Percentiles rank a stretch among this genome's conserved stretches.
phyloP scores from a whole-genome alignment of 2,888 invertebrate genomes.

The Thysanoteuthis rhombus region DNA sequence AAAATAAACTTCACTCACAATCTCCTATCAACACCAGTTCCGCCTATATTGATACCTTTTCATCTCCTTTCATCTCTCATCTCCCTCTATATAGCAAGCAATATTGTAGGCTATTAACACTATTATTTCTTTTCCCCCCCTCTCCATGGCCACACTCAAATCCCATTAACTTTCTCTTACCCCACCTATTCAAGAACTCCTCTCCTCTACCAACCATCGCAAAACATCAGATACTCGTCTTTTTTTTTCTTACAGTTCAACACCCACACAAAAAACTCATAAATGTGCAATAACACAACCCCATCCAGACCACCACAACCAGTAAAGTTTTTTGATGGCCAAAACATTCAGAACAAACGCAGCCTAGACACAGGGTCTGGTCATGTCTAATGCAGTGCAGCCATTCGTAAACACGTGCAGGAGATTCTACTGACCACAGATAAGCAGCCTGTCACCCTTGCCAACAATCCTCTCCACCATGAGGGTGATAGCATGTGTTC shows the following conservation, averaged over 20 bases:
- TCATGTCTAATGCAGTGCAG: not conserved
- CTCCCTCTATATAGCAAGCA: not conserved
- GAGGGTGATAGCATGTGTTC: conserved; percentile 12
- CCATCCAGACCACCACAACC: not conserved
- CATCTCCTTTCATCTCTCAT: not conserved
- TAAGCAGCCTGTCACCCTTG: not conserved
- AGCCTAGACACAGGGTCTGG: conserved; percentile 12
- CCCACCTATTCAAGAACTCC: not conserved
- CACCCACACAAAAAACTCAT: not conserved
- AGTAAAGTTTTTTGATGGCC: not conserved
- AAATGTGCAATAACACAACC: not conserved
- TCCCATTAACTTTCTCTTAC: not conserved
- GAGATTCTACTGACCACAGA: not conserved
- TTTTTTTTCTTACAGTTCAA: not conserved
- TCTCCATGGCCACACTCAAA: not conserved
- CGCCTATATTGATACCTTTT: not conserved
- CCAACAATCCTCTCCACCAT: not conserved
- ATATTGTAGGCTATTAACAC: not conserved
- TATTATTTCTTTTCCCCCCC: not conserved
- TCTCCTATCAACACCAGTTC: not conserved
- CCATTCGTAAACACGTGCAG: not conserved
- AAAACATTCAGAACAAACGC: not conserved
- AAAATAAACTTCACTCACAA: not conserved
- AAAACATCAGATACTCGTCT: not conserved
- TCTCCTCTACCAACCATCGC: not conserved